Percentiles rank a stretch among this genome's conserved stretches.
These are phyloP conservation scores for Melanotaenia boesemani DNA, from an alignment of 2,797 vertebrate species.

Conservation along the genomic window DNA sequence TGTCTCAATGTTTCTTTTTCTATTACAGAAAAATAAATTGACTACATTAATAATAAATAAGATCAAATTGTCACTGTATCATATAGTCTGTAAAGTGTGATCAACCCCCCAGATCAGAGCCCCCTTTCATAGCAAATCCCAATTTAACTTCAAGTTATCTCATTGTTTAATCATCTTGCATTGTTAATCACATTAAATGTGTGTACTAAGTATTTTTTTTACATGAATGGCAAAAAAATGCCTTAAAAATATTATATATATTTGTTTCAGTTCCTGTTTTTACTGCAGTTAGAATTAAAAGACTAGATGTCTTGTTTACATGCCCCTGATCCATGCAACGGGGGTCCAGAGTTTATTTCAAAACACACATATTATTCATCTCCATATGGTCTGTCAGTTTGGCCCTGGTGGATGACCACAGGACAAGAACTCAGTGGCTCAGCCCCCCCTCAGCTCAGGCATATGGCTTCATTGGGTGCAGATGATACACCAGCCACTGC, in stretches of 20 bases:
- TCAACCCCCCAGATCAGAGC: too few species aligned
- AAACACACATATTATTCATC: constrained; percentile 40
- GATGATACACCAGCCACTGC: constrained; percentile 43
- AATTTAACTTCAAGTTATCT: too few species aligned
- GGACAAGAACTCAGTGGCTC: constrained; percentile 40
- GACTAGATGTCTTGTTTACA: constrained; percentile 19
- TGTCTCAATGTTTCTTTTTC: too few species aligned
- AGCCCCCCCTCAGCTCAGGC: constrained; percentile 49
- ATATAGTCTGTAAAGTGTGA: too few species aligned
- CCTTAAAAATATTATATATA: background rate
- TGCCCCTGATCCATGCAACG: constrained; percentile 12
- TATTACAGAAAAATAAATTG: too few species aligned
- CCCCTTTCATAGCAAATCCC: too few species aligned
- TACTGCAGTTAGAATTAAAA: constrained; percentile 7
- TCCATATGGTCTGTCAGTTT: constrained; percentile 69
- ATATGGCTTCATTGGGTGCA: constrained; percentile 64
- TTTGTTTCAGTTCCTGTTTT: background rate
- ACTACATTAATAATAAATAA: too few species aligned
- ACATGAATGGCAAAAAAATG: background rate
- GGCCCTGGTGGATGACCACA: constrained; percentile 47
- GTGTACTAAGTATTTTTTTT: too few species aligned
- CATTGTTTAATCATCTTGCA: background rate
- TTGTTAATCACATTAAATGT: background rate
- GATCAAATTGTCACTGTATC: too few species aligned
- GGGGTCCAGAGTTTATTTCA: constrained; percentile 26